Conservation (phyloP, 1,140 invertebrate genomes). For the Lepidurus apus region DNA sequence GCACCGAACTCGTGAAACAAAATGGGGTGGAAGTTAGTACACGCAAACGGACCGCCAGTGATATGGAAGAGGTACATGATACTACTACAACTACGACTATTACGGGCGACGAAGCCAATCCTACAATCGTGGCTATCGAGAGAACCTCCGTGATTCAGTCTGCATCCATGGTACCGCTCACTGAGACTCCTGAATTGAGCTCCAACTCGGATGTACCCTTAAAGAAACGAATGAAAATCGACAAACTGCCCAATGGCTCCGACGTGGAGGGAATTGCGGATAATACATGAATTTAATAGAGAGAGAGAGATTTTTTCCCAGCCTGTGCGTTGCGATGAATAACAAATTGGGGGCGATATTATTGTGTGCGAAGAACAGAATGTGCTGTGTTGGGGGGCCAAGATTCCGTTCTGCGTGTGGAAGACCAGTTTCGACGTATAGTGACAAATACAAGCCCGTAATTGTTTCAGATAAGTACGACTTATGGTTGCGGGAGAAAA, state of each 20-base stretch:
- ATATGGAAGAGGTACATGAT: not conserved
- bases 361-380: not conserved
- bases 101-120: not conserved
- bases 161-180: not conserved
- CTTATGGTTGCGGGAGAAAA: not conserved
- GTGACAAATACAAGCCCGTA: constrained; percentile 12
- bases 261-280: not conserved
- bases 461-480: not conserved
- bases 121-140: not conserved
- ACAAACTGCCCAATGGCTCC: constrained; percentile 17
- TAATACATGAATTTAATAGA: not conserved
- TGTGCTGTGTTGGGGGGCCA: not conserved
- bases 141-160: constrained; percentile 17
- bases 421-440: constrained; percentile 21
- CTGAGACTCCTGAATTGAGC: not conserved
- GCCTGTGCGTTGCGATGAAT: not conserved
- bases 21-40: constrained; percentile 2
- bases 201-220: not conserved
- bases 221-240: not conserved
- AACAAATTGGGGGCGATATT: constrained; percentile 4
- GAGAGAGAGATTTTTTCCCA: not conserved
- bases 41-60: constrained; percentile 17
- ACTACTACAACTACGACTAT: not conserved
- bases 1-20: constrained; percentile 1
- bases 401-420: constrained; percentile 17